Evolutionary conservation across 1,140 invertebrate species (phyloP), one percentile per base, ranked within the genome.

Genomic region (Pseudoatta argentina): DNA sequence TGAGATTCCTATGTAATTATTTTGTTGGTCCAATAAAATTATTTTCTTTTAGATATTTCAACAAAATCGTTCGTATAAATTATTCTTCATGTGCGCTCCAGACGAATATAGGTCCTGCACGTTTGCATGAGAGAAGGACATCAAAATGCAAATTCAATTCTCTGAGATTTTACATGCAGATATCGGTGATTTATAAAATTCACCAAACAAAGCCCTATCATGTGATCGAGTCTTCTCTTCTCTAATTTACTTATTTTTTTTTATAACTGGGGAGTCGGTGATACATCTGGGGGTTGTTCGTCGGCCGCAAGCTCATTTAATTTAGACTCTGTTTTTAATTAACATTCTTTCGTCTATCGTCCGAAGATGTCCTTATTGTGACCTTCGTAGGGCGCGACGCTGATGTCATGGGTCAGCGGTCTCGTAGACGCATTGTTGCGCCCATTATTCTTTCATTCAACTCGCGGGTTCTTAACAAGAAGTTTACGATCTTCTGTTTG

Each of bases 381-480:
- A 55, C 48, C 67, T 30, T 64, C 12, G 3, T 57, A 51, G 78
- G 78, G 51, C 18, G 55, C 69, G 79, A 51, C 69, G 79, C 69
- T 51, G 67, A 83, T 63, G 79, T 83, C 69, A 83, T 27, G 53
- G 64, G 21, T 81, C 64, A 81, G 21, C 18, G 16, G 64, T 44
- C 64, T 48, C 30, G 14, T 16, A 14, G 61, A 66, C 16, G 12
- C 76, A 34, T 12, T 44, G n/a, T 69, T 81, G 64, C 18, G 2
- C 27, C 39, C 18, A 16, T 72, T 21, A 14, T 21, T 30, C 44
- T 34, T 30, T 39, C 10, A 39, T 73, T 51, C 69, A 21, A 27
- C 34, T 67, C 21, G 44, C 18, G n/a, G 30, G 3, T 12, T 14
- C 55, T 72, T 61, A 61, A 73, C 5, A 57, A 12, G 18, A 59